These are phyloP conservation scores for Leucoptera coffeella DNA, from an alignment of 2,888 invertebrate species.

Conservation along the genomic window DNA sequence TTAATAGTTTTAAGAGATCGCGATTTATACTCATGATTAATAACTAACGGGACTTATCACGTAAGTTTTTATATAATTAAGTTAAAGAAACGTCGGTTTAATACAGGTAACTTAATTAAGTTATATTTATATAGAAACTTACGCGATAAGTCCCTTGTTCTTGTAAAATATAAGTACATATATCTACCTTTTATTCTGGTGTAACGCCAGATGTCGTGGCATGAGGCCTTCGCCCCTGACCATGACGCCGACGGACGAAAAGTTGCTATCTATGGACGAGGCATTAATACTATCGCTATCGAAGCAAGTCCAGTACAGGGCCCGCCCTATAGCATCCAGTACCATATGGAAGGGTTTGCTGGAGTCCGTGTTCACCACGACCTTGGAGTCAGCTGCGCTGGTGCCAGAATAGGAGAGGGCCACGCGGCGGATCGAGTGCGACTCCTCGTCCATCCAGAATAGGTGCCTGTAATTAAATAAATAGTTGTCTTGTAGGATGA, in stretches of 20 bases:
- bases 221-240: conserved; percentile 71
- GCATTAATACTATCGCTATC: conserved; percentile 83
- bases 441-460: conserved; percentile 75
- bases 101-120: too few relatives aligned
- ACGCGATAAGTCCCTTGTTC: too few relatives aligned
- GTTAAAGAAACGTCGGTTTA: too few relatives aligned
- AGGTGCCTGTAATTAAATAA: conserved; percentile 35
- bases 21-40: too few relatives aligned
- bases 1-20: too few relatives aligned
- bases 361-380: conserved; percentile 54
- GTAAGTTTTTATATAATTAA: too few relatives aligned
- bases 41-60: too few relatives aligned
- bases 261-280: conserved; percentile 65
- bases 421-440: conserved; percentile 65
- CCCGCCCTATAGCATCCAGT: conserved; percentile 75
- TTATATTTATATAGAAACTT: too few relatives aligned
- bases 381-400: conserved; percentile 27
- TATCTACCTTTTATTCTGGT: conserved; percentile 76
- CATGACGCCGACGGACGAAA: conserved; percentile 63
- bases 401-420: conserved; percentile 27
- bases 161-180: too few relatives aligned
- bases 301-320: conserved; percentile 86
- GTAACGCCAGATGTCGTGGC: conserved; percentile 77
- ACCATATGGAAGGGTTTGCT: conserved; percentile 82
- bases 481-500: too few relatives aligned